Evolutionary conservation across 2,113 vertebrate species (phyloP), one percentile per base, ranked within the genome.

Genomic region (Hiodon alosoides): DNA sequence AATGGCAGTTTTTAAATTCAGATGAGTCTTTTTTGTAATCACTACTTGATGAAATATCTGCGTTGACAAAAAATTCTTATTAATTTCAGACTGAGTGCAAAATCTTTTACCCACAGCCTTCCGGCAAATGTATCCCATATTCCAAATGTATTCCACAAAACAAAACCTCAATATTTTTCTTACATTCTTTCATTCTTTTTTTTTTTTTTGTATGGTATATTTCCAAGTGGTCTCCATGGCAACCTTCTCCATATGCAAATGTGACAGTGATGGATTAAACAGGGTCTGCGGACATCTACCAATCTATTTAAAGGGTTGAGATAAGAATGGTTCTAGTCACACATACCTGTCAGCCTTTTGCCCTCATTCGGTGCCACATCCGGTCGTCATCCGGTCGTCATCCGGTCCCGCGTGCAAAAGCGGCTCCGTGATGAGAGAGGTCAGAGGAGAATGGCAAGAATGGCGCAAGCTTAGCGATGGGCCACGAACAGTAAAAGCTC

Each of bases 181-280:
- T 69, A 55, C 69, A 58, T 59, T 53, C 73, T 60, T 76, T 73
- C 55, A 50, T 46, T 31, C 46, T 16, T 74, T 75, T 7, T 78
- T 75, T 75, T 58, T 52, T 53, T 64, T 80, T 65, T 66, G 13
- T 4, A 71, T 66, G 58, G 9, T 57, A 60, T 80, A 76, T 83
- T 77, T 77, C 81, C 5, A 53, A 67, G 69, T 31, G 51, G 85
- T 88, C 71, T 10, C 83, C 83, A 85, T 84, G 79, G 89, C 72
- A 81, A 86, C 82, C 48, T 8, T 77, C 57, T 72, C 69, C 57
- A 50, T 76, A 85, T 86, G 80, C 74, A 79, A 84, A 84, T 79
- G 31, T 50, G 61, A 71, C 71, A 65, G 71, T 77, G 64, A 79
- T 78, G 80, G 69, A 82, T 81, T 51, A n/a, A 52, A 52, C 66